phyloP scores from a whole-genome alignment of 2,797 vertebrate species.

The Rhinogobio ventralis region DNA sequence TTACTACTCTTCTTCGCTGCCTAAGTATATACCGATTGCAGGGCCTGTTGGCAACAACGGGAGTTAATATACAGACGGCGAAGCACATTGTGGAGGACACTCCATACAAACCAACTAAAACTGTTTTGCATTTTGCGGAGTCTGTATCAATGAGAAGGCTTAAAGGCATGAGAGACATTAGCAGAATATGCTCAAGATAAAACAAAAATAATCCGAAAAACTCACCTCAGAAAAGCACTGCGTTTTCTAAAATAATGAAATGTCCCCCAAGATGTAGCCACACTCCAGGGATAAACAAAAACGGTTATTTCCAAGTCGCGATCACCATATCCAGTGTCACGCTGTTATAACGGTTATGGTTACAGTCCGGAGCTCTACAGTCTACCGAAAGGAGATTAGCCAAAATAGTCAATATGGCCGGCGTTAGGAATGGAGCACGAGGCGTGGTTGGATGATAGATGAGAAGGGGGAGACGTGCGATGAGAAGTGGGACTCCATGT shows the following conservation, averaged over 20 bases:
- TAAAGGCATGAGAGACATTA: background rate
- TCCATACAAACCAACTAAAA: background rate
- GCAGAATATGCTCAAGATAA: background rate
- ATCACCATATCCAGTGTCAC: slow-evolving; percentile 31
- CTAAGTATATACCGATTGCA: no score
- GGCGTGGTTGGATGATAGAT: slow-evolving; percentile 54
- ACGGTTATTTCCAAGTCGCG: background rate
- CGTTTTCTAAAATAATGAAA: slow-evolving; percentile 34
- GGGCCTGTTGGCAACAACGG: background rate
- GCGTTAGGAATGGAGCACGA: slow-evolving; percentile 50
- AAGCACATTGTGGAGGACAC: no score
- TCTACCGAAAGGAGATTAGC: slow-evolving; percentile 72
- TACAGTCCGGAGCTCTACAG: slow-evolving; percentile 44
- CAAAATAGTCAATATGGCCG: slow-evolving; percentile 76
- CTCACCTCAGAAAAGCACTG: slow-evolving; percentile 57
- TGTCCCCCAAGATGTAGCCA: slow-evolving; percentile 9
- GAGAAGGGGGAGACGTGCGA: slow-evolving; percentile 23
- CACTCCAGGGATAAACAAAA: background rate
- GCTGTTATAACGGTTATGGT: slow-evolving; percentile 55
- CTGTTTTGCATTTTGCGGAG: background rate
- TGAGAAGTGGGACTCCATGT: background rate
- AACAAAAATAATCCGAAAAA: slow-evolving; percentile 22
- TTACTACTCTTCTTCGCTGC: no score
- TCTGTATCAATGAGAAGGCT: background rate
- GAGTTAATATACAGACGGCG: background rate